These are phyloP conservation scores for Rhodeus uyekii DNA, from an alignment of 2,797 vertebrate genomes.

Conservation along the genomic window DNA sequence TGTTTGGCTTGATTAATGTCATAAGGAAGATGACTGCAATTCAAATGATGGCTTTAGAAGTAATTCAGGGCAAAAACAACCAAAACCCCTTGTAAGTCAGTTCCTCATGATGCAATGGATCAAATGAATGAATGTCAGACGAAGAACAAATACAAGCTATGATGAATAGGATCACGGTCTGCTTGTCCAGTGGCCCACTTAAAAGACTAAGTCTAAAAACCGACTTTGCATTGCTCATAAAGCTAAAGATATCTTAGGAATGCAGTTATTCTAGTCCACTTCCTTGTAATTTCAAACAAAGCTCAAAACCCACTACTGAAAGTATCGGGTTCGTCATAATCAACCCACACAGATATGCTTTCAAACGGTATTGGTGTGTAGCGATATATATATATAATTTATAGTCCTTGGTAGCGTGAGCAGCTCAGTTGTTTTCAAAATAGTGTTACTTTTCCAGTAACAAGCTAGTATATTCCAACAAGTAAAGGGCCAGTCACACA, in stretches of 20 bases:
- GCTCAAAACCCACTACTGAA: background rate
- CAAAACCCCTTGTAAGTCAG: background rate
- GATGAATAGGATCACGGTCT: background rate
- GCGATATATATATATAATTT: background rate
- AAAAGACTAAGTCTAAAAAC: background rate
- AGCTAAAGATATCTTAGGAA: background rate
- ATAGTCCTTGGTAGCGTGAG: background rate
- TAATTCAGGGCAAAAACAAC: no score
- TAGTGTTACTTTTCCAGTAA: background rate
- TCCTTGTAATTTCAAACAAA: background rate
- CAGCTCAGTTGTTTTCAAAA: background rate
- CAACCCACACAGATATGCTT: background rate
- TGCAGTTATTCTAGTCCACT: background rate
- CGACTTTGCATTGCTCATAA: background rate
- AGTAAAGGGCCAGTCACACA: no score
- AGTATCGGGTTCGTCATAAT: background rate
- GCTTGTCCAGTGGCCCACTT: background rate
- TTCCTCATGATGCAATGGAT: conserved; percentile 1
- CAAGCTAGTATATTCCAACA: background rate
- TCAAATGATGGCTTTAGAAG: no score
- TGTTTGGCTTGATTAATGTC: no score
- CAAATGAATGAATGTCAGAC: background rate
- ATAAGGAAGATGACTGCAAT: no score
- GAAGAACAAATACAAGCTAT: background rate
- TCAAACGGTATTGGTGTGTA: background rate